A percentile compares a stretch with the other conserved stretches of the same genome.
phyloP scores from a whole-genome alignment of 2,888 invertebrate genomes.

The Crepidodera aurea region DNA sequence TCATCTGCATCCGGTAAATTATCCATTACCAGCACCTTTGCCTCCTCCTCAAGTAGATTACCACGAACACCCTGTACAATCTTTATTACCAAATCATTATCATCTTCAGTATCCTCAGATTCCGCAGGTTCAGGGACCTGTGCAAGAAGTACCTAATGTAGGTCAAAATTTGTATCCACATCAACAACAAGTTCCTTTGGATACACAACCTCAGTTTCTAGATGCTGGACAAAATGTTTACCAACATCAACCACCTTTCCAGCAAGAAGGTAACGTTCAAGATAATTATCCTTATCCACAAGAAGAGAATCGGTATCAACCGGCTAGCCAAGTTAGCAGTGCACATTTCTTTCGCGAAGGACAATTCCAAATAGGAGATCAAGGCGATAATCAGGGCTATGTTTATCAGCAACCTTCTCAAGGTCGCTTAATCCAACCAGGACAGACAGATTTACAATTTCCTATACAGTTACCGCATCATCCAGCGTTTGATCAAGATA shows the following conservation, averaged over 20 bases:
- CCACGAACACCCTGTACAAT: slow-evolving; percentile 38
- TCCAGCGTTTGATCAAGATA: slow-evolving; percentile 45
- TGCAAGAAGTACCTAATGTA: slow-evolving; percentile 1
- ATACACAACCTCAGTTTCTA: slow-evolving; percentile 35
- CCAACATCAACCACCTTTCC: slow-evolving; percentile 38
- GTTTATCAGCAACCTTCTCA: slow-evolving; percentile 35
- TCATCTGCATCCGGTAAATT: slow-evolving; percentile 1
- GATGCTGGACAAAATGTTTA: slow-evolving; percentile 31
- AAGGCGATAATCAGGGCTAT: slow-evolving; percentile 36
- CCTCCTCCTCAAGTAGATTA: slow-evolving; percentile 39
- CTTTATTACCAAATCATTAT: slow-evolving; percentile 35
- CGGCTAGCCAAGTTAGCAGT: slow-evolving; percentile 37
- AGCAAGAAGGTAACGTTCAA: slow-evolving; percentile 26
- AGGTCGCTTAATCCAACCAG: slow-evolving; percentile 50
- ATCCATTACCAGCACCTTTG: not conserved
- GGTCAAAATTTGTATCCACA: slow-evolving; percentile 16
- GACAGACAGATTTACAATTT: slow-evolving; percentile 55
- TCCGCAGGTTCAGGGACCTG: slow-evolving; percentile 17
- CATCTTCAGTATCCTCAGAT: slow-evolving; percentile 39
- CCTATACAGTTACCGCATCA: slow-evolving; percentile 55
- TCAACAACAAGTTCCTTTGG: slow-evolving; percentile 38
- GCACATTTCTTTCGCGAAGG: slow-evolving; percentile 34
- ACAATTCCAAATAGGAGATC: slow-evolving; percentile 37
- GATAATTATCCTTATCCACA: slow-evolving; percentile 24
- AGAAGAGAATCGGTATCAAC: slow-evolving; percentile 23